Evolutionary conservation across 30 jellyfish, hydroid and myxozoan species (phyloP).

Genomic region (Sanderia malayensis): DNA sequence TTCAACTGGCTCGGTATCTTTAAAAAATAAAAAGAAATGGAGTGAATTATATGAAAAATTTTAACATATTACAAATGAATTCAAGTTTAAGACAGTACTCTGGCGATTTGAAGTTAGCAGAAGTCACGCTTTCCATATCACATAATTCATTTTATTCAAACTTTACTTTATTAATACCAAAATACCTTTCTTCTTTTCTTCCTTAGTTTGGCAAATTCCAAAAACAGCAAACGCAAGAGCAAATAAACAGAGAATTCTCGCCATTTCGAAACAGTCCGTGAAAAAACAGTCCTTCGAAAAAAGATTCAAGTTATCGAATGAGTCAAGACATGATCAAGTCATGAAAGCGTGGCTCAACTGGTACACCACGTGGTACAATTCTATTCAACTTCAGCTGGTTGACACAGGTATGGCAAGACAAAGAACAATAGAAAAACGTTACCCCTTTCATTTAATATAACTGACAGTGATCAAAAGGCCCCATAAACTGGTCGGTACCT

Average conservation of each 20-base stretch:
- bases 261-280: slow-evolving; percentile 9
- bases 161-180: too few species aligned
- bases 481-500: neutral
- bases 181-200: neutral
- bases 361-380: neutral
- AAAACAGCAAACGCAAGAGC: neutral
- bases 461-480: neutral
- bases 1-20: slow-evolving; percentile 17
- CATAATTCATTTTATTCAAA: too few species aligned
- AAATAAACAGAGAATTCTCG: neutral
- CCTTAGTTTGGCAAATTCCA: neutral
- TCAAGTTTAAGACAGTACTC: too few species aligned
- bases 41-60: too few species aligned
- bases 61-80: too few species aligned
- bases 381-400: neutral
- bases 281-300: too few species aligned
- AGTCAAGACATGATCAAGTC: too few species aligned
- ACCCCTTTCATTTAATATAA: neutral
- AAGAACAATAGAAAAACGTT: neutral
- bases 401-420: neutral
- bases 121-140: too few species aligned
- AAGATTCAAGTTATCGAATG: too few species aligned
- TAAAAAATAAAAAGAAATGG: neutral
- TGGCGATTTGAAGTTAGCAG: too few species aligned
- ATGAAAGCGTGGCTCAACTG: too few species aligned